Conservation (phyloP, 2,797 vertebrate species). For the Chelmon rostratus region DNA sequence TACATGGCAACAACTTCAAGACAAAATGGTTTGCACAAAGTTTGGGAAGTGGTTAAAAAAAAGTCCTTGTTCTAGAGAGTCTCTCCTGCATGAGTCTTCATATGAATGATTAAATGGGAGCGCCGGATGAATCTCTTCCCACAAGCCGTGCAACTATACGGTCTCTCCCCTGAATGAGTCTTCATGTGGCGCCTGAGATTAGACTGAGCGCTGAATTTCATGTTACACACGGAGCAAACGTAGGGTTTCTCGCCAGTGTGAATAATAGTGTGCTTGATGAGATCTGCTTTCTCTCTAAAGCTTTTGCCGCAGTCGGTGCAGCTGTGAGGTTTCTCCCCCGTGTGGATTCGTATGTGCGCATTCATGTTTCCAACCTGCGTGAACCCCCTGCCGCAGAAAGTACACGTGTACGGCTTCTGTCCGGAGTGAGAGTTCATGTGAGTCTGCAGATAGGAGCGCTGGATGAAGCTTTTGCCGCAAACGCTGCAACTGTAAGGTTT, state of each 20-base stretch:
- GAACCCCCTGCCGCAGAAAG: slow-evolving; percentile 63
- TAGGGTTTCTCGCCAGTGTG: slow-evolving; percentile 66
- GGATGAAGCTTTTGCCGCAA: slow-evolving; percentile 67
- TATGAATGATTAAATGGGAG: slow-evolving; percentile 61
- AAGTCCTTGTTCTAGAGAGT: neutral
- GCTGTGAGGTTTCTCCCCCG: slow-evolving; percentile 65
- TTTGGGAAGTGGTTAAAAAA: neutral
- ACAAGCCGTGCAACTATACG: slow-evolving; percentile 51
- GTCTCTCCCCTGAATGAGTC: slow-evolving; percentile 68
- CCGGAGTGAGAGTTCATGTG: slow-evolving; percentile 69
- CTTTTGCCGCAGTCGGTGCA: slow-evolving; percentile 60
- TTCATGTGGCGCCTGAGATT: slow-evolving; percentile 67
- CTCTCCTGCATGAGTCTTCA: slow-evolving; percentile 54
- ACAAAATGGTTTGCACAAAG: neutral
- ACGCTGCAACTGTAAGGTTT: slow-evolving; percentile 60
- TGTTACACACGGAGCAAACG: slow-evolving; percentile 50
- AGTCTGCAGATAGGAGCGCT: slow-evolving; percentile 62
- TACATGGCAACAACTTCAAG: neutral
- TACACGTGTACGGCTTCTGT: slow-evolving; percentile 54
- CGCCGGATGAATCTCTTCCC: slow-evolving; percentile 60
- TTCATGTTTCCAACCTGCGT: slow-evolving; percentile 67
- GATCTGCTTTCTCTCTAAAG: slow-evolving; percentile 65
- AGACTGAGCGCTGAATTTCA: slow-evolving; percentile 62
- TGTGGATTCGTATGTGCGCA: slow-evolving; percentile 67
- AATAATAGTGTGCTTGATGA: slow-evolving; percentile 60